Conservation (phyloP, 1,140 invertebrate genomes). For the Euglossa dilemma region DNA sequence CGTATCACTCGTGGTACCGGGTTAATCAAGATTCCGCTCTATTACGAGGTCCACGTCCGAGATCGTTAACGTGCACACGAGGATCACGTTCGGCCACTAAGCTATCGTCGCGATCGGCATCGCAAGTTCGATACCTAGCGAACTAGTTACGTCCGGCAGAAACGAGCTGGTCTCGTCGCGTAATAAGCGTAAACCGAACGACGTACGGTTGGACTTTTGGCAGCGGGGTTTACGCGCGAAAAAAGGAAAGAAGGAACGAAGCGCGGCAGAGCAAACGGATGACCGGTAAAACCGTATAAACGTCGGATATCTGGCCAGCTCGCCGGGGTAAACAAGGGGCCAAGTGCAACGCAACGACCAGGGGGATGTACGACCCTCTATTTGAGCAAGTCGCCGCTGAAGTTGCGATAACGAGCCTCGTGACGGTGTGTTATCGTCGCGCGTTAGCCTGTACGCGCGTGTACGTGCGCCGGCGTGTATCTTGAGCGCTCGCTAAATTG, state of each 20-base stretch:
- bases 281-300: background rate
- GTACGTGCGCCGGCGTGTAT: slow-evolving; percentile 18
- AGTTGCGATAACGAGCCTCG: slow-evolving; percentile 54
- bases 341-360: background rate
- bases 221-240: too few relatives aligned
- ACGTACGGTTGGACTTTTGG: background rate
- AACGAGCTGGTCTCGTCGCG: background rate
- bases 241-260: background rate
- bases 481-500: slow-evolving; percentile 41
- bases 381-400: slow-evolving; percentile 49
- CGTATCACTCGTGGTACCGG: background rate
- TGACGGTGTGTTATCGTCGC: slow-evolving; percentile 28
- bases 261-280: slow-evolving; percentile 17
- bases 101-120: background rate
- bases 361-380: background rate
- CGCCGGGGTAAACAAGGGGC: background rate
- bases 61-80: background rate
- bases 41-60: background rate
- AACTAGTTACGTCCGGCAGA: too few relatives aligned
- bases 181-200: slow-evolving; percentile 25
- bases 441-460: background rate
- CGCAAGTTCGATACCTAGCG: background rate
- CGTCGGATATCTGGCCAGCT: background rate
- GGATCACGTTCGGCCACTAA: background rate
- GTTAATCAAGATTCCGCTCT: background rate